A percentile compares a stretch with the other conserved stretches of the same genome.
phyloP scores from a whole-genome alignment of 1,140 invertebrate genomes.

The Hypothenemus hampei region DNA sequence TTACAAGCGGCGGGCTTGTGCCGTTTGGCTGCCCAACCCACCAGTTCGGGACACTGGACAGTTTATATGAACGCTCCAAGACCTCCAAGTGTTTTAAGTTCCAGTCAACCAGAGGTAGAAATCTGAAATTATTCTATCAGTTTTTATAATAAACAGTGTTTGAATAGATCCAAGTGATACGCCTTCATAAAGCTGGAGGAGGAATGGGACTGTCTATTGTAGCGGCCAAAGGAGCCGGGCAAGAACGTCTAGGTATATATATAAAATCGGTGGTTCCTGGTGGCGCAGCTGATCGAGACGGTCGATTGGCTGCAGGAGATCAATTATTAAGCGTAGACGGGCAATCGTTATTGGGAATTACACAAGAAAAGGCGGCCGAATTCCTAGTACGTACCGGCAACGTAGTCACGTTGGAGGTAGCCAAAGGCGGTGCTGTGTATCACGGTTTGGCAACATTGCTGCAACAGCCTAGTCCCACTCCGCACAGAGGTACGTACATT shows the following conservation, averaged over 20 bases:
- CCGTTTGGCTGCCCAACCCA: slow-evolving; percentile 81
- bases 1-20: slow-evolving; percentile 83
- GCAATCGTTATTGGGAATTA: slow-evolving; percentile 87
- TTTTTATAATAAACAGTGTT: background rate
- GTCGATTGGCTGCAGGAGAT: slow-evolving; percentile 87
- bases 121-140: background rate
- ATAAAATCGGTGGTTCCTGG: slow-evolving; percentile 96
- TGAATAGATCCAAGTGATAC: slow-evolving; percentile 72
- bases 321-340: slow-evolving; percentile 96
- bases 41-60: slow-evolving; percentile 88
- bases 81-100: slow-evolving; percentile 50
- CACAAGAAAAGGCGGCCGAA: slow-evolving; percentile 95
- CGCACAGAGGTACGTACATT: slow-evolving; percentile 66
- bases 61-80: slow-evolving; percentile 74
- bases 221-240: slow-evolving; percentile 87
- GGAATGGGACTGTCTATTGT: slow-evolving; percentile 93
- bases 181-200: slow-evolving; percentile 84
- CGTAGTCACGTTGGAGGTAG: slow-evolving; percentile 90
- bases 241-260: slow-evolving; percentile 90
- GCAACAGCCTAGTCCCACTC: slow-evolving; percentile 82
- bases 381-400: slow-evolving; percentile 91
- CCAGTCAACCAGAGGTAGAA: slow-evolving; percentile 44
- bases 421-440: slow-evolving; percentile 94
- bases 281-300: slow-evolving; percentile 92
- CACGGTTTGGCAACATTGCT: slow-evolving; percentile 92